Percentiles rank a stretch among this genome's conserved stretches.
Conservation (phyloP, 2,888 invertebrate species). For the Melinaea marsaeus region DNA sequence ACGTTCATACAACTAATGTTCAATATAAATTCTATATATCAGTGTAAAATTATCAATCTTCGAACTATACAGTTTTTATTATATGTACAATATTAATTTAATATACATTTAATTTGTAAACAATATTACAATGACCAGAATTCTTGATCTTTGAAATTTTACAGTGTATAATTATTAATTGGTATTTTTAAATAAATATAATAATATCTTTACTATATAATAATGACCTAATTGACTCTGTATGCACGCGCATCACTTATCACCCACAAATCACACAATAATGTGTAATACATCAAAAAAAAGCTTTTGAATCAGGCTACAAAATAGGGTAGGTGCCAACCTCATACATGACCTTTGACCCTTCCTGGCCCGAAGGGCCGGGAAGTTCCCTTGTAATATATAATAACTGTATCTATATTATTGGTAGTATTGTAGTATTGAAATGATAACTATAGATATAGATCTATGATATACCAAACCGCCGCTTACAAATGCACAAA, state of each 20-base stretch:
- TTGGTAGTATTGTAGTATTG: neutral
- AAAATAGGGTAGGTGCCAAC: too few relatives aligned
- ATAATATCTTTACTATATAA: too few relatives aligned
- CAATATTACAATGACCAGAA: neutral
- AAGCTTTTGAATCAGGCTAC: too few relatives aligned
- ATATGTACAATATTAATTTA: neutral
- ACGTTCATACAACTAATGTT: neutral
- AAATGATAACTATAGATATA: too few relatives aligned
- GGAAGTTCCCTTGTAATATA: too few relatives aligned
- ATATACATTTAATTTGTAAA: constrained; percentile 5
- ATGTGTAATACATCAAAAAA: too few relatives aligned
- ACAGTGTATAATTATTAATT: constrained; percentile 4
- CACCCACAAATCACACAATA: too few relatives aligned
- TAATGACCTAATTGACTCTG: too few relatives aligned
- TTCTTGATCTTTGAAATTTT: neutral
- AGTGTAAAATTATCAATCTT: neutral
- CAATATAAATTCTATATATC: neutral
- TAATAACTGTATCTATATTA: neutral
- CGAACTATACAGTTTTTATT: neutral
- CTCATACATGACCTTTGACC: too few relatives aligned
- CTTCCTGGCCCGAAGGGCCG: too few relatives aligned
- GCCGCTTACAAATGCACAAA: constrained; percentile 20
- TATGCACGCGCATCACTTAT: too few relatives aligned
- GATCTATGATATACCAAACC: neutral
- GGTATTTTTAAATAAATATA: neutral